These are phyloP conservation scores for Anarhynchus alexandrinus DNA, from an alignment of 2,113 vertebrate species.

Conservation along the genomic window DNA sequence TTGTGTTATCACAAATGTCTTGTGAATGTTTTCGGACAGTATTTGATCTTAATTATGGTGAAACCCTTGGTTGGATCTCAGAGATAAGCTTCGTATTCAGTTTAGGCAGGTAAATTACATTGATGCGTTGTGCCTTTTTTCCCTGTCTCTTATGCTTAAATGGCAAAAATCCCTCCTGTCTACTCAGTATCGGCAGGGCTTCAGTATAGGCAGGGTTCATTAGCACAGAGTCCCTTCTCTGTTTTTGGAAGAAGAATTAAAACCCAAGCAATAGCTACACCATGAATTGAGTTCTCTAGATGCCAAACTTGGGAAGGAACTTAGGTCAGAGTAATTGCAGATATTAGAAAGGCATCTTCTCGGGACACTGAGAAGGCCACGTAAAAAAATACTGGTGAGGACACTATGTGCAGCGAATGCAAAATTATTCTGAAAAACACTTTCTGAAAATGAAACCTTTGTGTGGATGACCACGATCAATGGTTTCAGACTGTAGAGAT, in stretches of 20 bases:
- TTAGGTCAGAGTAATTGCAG: neutral
- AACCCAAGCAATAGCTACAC: neutral
- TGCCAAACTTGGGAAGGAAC: neutral
- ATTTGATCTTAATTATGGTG: neutral
- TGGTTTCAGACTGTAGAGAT: neutral
- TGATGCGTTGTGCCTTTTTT: neutral
- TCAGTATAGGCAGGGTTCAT: neutral
- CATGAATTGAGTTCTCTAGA: neutral
- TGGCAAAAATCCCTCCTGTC: neutral
- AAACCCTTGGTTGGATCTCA: neutral
- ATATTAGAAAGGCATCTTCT: neutral
- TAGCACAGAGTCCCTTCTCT: neutral
- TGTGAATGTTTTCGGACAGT: neutral
- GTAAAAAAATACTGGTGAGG: neutral
- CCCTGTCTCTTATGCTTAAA: neutral
- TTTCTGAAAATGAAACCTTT: neutral
- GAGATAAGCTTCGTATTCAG: neutral
- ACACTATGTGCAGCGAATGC: neutral
- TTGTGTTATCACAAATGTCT: neutral
- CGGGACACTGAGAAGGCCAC: neutral
- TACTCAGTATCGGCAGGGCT: neutral
- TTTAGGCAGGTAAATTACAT: neutral
- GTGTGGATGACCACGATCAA: neutral
- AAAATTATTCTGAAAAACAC: neutral
- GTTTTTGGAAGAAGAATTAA: neutral